Conservation (phyloP, 2,888 invertebrate genomes). For the Nemurella pictetii region DNA sequence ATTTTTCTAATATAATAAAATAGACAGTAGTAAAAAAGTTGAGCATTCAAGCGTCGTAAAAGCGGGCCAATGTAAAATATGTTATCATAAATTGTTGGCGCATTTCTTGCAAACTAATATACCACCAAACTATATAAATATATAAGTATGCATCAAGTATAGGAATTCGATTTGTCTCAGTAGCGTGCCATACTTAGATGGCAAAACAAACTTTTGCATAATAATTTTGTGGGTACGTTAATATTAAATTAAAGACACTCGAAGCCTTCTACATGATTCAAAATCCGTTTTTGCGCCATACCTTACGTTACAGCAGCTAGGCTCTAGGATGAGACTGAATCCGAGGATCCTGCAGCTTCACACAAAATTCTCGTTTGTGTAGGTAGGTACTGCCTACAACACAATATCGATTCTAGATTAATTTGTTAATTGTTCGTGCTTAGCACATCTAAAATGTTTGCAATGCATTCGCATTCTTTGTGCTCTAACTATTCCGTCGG, state of each 20-base stretch:
- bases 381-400: background rate
- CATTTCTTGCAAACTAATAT: background rate
- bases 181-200: background rate
- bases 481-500: background rate
- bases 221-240: background rate
- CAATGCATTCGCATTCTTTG: slow-evolving; percentile 27
- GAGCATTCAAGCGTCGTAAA: background rate
- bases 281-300: too few species aligned
- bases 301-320: too few species aligned
- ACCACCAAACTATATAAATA: background rate
- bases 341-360: background rate
- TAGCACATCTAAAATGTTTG: background rate
- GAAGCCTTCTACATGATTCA: background rate
- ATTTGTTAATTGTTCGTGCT: background rate
- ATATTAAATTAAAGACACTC: background rate
- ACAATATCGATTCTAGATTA: background rate
- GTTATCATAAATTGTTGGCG: background rate
- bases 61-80: background rate
- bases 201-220: background rate
- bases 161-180: background rate
- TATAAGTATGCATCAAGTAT: background rate
- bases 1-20: background rate
- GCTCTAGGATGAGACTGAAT: too few species aligned
- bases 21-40: background rate
- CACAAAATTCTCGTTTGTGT: background rate